A percentile compares a stretch with the other conserved stretches of the same genome.
Evolutionary conservation across 2,888 invertebrate genomes (phyloP).

Genomic region (Hedya salicella): DNA sequence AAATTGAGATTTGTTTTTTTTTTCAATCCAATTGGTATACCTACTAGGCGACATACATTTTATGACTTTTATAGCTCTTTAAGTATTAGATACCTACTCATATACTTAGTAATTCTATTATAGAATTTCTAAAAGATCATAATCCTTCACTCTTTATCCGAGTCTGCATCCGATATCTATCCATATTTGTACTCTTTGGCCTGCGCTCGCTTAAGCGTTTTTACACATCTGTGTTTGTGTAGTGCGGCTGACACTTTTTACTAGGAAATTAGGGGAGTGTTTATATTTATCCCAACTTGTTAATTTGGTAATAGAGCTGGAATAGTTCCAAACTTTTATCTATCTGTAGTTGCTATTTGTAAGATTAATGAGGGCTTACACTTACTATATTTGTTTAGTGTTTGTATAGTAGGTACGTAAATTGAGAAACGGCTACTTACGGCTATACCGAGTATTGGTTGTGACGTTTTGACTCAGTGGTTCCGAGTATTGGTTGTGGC

Average conservation of each 20-base stretch:
- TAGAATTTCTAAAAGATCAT: too few relatives aligned
- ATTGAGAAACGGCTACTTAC: too few relatives aligned
- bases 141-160: background rate
- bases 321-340: slow-evolving; percentile 8
- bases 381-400: background rate
- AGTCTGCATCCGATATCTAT: background rate
- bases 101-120: too few relatives aligned
- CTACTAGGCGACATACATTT: too few relatives aligned
- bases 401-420: too few relatives aligned
- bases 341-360: slow-evolving; percentile 1
- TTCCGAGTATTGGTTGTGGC: too few relatives aligned
- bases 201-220: slow-evolving; percentile 29
- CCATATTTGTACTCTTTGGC: slow-evolving; percentile 20
- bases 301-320: slow-evolving; percentile 39
- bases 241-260: slow-evolving; percentile 39
- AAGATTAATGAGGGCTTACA: background rate
- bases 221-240: slow-evolving; percentile 40
- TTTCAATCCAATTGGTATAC: too few relatives aligned
- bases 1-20: too few relatives aligned
- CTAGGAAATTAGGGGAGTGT: slow-evolving; percentile 25
- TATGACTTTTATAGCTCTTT: too few relatives aligned
- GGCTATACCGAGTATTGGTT: too few relatives aligned
- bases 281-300: slow-evolving; percentile 36
- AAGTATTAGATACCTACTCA: too few relatives aligned
- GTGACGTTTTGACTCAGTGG: too few relatives aligned